These are phyloP conservation scores for Halocynthia roretzi DNA, from an alignment of 23 tunicate species.

Conservation along the genomic window DNA sequence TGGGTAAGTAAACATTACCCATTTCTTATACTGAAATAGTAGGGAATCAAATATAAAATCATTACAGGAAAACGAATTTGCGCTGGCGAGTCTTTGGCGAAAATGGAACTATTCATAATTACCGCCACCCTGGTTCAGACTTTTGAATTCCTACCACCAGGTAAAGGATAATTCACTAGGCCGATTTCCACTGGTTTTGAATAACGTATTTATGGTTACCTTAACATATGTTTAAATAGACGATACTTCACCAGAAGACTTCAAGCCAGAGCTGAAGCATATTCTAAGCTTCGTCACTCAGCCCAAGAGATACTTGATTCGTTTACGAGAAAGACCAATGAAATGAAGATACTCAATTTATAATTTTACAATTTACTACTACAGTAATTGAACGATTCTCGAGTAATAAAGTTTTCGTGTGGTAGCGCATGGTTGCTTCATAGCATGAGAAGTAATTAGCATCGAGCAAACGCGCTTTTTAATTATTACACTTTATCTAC, in stretches of 20 bases:
- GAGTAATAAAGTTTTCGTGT: too few relatives aligned
- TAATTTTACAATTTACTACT: too few relatives aligned
- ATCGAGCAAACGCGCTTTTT: too few relatives aligned
- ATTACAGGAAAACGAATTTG: conserved; percentile 81
- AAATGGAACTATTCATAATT: conserved; percentile 56
- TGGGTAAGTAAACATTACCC: conserved; percentile 41
- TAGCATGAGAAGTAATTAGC: too few relatives aligned
- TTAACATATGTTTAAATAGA: conserved; percentile 21
- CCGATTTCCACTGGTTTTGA: too few relatives aligned
- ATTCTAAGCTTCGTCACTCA: conserved; percentile 51
- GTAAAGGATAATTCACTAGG: conserved; percentile 14
- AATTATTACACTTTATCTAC: too few relatives aligned
- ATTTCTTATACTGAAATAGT: background rate
- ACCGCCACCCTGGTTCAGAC: conserved; percentile 52
- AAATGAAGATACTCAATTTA: too few relatives aligned
- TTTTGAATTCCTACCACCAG: conserved; percentile 73
- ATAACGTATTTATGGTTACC: background rate
- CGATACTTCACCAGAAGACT: conserved; percentile 14
- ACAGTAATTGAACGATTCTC: too few relatives aligned
- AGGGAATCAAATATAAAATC: background rate
- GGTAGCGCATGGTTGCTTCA: too few relatives aligned
- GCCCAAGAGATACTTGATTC: conserved; percentile 51
- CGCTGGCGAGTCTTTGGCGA: conserved; percentile 78
- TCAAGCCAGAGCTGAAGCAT: conserved; percentile 51
- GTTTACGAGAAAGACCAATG: conserved; percentile 34